Conservation (phyloP, 1,140 invertebrate species). For the Zaprionus ornatus region DNA sequence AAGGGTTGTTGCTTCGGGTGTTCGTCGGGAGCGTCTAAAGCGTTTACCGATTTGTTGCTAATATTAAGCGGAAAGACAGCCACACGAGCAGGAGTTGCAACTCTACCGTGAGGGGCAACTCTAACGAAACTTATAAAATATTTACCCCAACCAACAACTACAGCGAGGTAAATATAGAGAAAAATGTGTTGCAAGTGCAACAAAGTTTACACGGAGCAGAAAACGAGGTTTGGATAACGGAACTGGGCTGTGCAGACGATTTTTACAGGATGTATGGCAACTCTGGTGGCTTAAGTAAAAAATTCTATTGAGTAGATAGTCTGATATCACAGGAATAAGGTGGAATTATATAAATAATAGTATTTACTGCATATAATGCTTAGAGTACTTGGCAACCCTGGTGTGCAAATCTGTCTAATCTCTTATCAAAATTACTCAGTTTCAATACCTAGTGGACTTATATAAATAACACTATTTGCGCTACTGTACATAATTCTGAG, state of each 20-base stretch:
- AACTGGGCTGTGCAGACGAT: neutral
- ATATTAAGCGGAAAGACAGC: constrained; percentile 40
- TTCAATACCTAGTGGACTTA: no score
- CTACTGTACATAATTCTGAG: neutral
- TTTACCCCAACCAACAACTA: constrained; percentile 16
- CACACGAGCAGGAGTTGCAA: constrained; percentile 30
- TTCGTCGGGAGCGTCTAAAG: constrained; percentile 23
- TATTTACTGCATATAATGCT: neutral
- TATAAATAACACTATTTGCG: neutral
- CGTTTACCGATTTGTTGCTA: constrained; percentile 59
- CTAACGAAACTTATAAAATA: constrained; percentile 39
- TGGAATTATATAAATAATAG: neutral
- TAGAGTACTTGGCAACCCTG: no score
- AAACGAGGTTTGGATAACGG: neutral
- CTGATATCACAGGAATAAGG: neutral
- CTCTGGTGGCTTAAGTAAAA: neutral
- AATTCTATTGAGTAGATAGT: neutral
- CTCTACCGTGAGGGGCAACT: constrained; percentile 16
- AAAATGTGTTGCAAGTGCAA: constrained; percentile 6
- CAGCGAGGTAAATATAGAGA: neutral
- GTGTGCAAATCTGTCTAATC: neutral
- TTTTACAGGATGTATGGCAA: neutral
- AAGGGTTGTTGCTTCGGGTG: constrained; percentile 4
- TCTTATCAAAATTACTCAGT: neutral
- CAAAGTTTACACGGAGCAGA: constrained; percentile 1